Evolutionary conservation across 2,888 invertebrate genomes (phyloP).

Genomic region (Pardosa pseudoannulata): DNA sequence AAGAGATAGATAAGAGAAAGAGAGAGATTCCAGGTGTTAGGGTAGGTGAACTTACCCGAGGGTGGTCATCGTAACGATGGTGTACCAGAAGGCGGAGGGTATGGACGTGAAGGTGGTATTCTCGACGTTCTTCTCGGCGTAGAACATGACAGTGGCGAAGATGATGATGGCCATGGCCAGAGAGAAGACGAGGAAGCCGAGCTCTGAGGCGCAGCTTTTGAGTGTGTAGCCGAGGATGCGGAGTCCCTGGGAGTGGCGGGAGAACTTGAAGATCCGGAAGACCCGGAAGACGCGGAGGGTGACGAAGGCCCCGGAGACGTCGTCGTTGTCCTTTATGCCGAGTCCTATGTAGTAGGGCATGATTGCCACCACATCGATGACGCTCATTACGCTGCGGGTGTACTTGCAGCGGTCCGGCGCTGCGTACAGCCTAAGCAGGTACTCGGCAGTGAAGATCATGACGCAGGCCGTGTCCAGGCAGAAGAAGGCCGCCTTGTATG

Average conservation of each 20-base stretch:
- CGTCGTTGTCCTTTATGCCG: constrained; percentile 97
- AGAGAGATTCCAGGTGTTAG: neutral
- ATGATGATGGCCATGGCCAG: constrained; percentile 99
- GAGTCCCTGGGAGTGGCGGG: constrained; percentile 98
- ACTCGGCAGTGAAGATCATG: constrained; percentile 99
- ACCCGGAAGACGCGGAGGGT: constrained; percentile 99
- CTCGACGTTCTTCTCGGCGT: constrained; percentile 99
- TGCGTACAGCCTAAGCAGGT: constrained; percentile 92
- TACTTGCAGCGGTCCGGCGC: constrained; percentile 99
- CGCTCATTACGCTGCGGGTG: constrained; percentile 98
- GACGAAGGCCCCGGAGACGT: constrained; percentile 99
- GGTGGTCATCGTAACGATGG: constrained; percentile 99
- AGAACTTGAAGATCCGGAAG: constrained; percentile 99
- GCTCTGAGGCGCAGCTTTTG: constrained; percentile 98
- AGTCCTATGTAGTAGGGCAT: constrained; percentile 99
- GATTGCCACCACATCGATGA: constrained; percentile 99
- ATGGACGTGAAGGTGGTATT: constrained; percentile 99
- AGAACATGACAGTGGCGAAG: constrained; percentile 99
- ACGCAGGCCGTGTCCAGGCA: constrained; percentile 99
- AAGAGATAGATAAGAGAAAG: no score
- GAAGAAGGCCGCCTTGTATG: constrained; percentile 98
- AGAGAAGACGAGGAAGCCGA: constrained; percentile 99
- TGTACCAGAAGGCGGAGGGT: constrained; percentile 99
- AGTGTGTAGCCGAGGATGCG: constrained; percentile 99
- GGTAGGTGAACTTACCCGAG: constrained; percentile 92